A percentile compares a stretch with the other conserved stretches of the same genome.
Conservation (phyloP, 1,140 invertebrate species). For the Drosophila neocordata region DNA sequence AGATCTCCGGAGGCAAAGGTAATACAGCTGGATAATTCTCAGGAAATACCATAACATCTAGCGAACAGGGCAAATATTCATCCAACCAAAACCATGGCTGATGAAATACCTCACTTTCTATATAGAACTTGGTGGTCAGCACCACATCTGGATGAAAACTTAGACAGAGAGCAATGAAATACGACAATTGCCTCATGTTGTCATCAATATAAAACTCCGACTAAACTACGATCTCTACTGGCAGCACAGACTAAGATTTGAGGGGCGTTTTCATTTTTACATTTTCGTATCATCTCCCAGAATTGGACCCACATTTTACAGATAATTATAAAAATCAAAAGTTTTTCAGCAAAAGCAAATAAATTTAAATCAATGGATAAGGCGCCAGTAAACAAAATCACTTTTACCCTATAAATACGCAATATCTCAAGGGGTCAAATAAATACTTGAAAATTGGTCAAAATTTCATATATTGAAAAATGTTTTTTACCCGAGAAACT, state of each 20-base stretch:
- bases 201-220: slow-evolving; percentile 10
- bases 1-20: slow-evolving; percentile 52
- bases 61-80: slow-evolving; percentile 58
- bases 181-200: slow-evolving; percentile 36
- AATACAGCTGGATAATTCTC: slow-evolving; percentile 61
- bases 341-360: slow-evolving; percentile 12
- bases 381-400: slow-evolving; percentile 28
- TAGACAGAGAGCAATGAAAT: slow-evolving; percentile 6
- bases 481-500: too few species aligned
- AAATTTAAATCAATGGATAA: slow-evolving; percentile 11
- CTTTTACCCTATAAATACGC: neutral
- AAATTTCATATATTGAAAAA: too few species aligned
- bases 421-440: neutral
- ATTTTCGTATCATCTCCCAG: neutral
- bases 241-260: neutral
- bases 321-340: slow-evolving; percentile 25
- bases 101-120: slow-evolving; percentile 46
- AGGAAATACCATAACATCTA: slow-evolving; percentile 67
- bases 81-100: slow-evolving; percentile 55
- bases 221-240: slow-evolving; percentile 12
- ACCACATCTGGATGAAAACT: slow-evolving; percentile 15
- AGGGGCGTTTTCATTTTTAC: neutral
- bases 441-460: neutral
- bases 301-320: neutral
- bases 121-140: slow-evolving; percentile 54